Base-by-base conservation (phyloP, 2,888 invertebrate species). In the Epicampocera succincta region DNA sequence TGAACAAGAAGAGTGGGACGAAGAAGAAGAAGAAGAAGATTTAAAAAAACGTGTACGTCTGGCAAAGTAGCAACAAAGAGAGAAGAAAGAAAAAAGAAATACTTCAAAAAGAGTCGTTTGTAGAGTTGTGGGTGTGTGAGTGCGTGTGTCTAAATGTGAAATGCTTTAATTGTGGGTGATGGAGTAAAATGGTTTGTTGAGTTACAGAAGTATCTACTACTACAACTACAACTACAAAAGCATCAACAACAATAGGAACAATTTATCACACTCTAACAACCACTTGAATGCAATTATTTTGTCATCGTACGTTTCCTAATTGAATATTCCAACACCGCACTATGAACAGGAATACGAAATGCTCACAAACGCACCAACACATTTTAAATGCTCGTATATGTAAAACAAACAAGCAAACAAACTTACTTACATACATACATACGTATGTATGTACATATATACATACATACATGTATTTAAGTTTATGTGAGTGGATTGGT, bases 261-360 rank as follows among this genome's bases (percentile, higher is more conserved):
- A 72, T 76, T 84, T 84, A 84, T 82, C 78, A 83, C 83, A 80
- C 81, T 68, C 83, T 84, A 84, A 87, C 87, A 87, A 87, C 89
- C 89, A 88, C 89, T 89, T 89, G 88, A 89, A 89, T 89, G 89
- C 89, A 89, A 89, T 89, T 89, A 89, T 89, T 89, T 89, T 89
- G 89, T 89, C 89, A 89, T 89, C 88, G 89, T 89, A 88, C 89
- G 89, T 89, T 89, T 88, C 89, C 89, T 89, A 89, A 89, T 89
- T 89, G 89, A 89, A 89, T 89, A 89, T 89, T 87, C 86, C 86
- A 81, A 75, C 82, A 82, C 85, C 86, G 84, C 84, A 84, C 84
- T 73, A 78, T 74, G 83, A 85, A 79, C 84, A 80, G 54, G 77
- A 65, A 48, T 40, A 63, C 81, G 76, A 80, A 72, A 25, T 21